Evolutionary conservation across 2,113 vertebrate genomes (phyloP), one percentile per base, ranked within the genome.

Genomic region (Clupea harengus): DNA sequence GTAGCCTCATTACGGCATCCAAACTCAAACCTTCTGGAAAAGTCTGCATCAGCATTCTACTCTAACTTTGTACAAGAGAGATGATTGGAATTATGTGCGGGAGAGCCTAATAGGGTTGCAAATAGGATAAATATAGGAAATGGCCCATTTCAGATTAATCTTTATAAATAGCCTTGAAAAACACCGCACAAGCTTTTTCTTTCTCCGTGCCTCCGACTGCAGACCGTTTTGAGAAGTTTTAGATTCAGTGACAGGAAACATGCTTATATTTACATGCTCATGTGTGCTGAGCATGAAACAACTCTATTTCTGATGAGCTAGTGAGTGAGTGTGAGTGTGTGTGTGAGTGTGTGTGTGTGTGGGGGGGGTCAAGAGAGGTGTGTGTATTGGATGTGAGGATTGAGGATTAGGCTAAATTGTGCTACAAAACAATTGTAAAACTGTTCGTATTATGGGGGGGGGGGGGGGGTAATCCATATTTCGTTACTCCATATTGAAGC

Each of bases 81-180:
- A 78, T 78, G 72, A 78, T 39, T 39, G 25, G 72, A 78, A 78
- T 20, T 82, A 75, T 54, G 85, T 67, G 67, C 67, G 0, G 50
- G 82, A 88, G 85, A 85, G 83, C 57, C 46, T 78, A 72, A 64
- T 67, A 86, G 87, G 85, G 39, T 78, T 78, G 72, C 28, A 78
- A 78, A 78, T 78, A 78, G 72, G 72, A 78, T 78, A 78, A 78
- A 78, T 78, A 78, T 78, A 78, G 72, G 72, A 78, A 78, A 78
- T 78, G 28, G 17, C 72, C 72, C 28, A 78, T 44, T 78, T 78
- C 39, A 32, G 72, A 78, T 78, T 78, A 4, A 39, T 78, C 4
- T 44, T 39, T 78, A 78, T 78, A 78, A 78, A 78, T 78, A 78
- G 72, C 25, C 28, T 32, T 44, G 25, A 72, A 78, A 15, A 78